Evolutionary conservation across 2,113 vertebrate species (phyloP).

Genomic region (Cathartes aura): DNA sequence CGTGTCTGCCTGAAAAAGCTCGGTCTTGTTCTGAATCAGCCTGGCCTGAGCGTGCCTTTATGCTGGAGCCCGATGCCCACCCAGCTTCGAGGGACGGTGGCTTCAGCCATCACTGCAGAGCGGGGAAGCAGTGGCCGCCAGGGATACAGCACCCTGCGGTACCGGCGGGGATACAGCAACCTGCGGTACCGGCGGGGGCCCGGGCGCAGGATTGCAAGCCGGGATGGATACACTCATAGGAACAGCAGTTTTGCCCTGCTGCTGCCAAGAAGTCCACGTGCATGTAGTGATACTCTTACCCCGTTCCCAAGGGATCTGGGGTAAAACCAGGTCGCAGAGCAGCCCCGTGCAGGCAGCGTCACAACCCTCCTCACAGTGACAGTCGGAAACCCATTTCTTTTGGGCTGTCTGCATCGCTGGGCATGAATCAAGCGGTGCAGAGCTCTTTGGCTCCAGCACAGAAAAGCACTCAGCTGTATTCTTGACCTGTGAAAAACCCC

Average conservation of each 20-base stretch:
- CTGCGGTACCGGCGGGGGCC: rapidly evolving
- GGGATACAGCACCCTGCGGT: neutral
- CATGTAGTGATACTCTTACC: neutral
- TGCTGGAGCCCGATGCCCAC: rapidly evolving
- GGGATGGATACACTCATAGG: neutral
- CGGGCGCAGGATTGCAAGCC: neutral
- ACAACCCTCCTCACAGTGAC: rapidly evolving
- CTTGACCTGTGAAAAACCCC: neutral
- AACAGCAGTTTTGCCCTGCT: neutral
- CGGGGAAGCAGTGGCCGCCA: rapidly evolving
- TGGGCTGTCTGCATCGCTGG: neutral
- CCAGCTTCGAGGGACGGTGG: neutral
- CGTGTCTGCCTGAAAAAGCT: neutral
- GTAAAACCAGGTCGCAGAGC: neutral
- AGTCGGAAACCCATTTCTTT: neutral
- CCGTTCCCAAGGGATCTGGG: neutral
- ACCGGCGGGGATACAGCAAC: neutral
- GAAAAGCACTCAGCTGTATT: neutral
- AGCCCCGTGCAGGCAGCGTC: neutral
- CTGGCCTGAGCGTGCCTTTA: neutral
- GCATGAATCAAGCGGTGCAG: rapidly evolving
- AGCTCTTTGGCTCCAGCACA: neutral
- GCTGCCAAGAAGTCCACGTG: neutral
- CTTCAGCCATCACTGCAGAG: neutral
- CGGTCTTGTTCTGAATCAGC: neutral